A percentile compares a stretch with the other conserved stretches of the same genome.
Conservation (phyloP, 2,888 invertebrate species). For the Xanthostigma xanthostigma region DNA sequence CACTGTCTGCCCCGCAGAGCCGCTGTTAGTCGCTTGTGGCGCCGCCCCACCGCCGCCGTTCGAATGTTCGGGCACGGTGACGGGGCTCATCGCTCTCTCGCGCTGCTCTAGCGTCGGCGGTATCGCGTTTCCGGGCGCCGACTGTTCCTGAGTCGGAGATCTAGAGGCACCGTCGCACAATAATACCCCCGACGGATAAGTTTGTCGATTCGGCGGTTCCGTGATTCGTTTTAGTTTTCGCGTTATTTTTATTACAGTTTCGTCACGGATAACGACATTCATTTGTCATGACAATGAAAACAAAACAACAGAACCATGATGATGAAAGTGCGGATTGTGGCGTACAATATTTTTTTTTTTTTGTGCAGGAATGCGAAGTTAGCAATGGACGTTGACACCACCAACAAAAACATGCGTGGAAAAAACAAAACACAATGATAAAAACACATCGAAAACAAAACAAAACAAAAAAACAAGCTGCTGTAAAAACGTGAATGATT, state of each 20-base stretch:
- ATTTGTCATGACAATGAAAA: too few relatives aligned
- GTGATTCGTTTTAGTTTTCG: too few relatives aligned
- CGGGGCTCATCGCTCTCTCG: conserved; percentile 27
- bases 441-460: background rate
- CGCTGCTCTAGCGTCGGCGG: conserved; percentile 24
- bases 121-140: conserved; percentile 13
- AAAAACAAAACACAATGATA: conserved; percentile 16
- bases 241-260: too few relatives aligned
- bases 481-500: background rate
- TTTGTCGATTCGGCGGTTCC: too few relatives aligned
- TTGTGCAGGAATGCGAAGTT: too few relatives aligned
- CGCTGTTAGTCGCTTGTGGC: background rate
- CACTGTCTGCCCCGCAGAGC: background rate
- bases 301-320: too few relatives aligned
- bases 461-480: background rate
- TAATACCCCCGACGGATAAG: background rate
- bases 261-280: too few relatives aligned
- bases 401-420: conserved; percentile 36
- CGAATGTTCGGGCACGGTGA: conserved; percentile 28
- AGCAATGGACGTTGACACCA: conserved; percentile 15
- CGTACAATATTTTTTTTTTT: too few relatives aligned
- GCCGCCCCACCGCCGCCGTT: too few relatives aligned
- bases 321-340: too few relatives aligned
- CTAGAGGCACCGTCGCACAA: conserved; percentile 10
- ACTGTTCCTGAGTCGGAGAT: too few relatives aligned